Evolutionary conservation across 2,113 vertebrate genomes (phyloP), one percentile per base, ranked within the genome.

Genomic region (Gavia stellata): DNA sequence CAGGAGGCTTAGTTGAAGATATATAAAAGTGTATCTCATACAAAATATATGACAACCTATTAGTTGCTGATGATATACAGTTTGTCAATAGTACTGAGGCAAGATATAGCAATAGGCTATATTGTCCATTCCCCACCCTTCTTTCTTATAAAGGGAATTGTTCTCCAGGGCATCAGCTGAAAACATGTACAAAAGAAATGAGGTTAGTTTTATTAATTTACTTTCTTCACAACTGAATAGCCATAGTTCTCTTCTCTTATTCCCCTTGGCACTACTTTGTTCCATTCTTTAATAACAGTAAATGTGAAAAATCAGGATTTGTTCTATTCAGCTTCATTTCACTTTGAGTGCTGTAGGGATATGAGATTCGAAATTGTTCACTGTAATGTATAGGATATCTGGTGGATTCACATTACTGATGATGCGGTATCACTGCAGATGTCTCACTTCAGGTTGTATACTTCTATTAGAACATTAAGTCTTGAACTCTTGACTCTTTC

Each of bases 121-220:
- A 28, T 42, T 78, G 38, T 84, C 34, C 14, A 23, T 86, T 84
- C 71, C 42, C 52, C 50, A 77, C 83, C 20, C 38, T 81, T 95
- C 59, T 78, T 81, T 97, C 38, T 71, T 53, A 81, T 87, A 96
- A 96, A 97, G 82, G 55, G 83, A 97, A 95, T 97, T 97, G 47
- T 94, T 96, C 98, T 98, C 94, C 61, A 84, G 92, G 96, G 96
- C 92, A 97, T 97, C 88, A 92, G 79, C 53, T 97, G 97, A 98
- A 97, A 93, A 77, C 53, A 70, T 89, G 90, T 97, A 97, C 81
- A 97, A 97, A 97, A 97, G 94, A 97, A 97, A 98, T 96, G 86
- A 97, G 96, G 97, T 97, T 98, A 94, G 96, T 97, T 97, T 98
- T 97, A 98, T 98, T 98, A 98, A 98, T 98, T 98, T 98, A 97